Conservation (phyloP, 2,797 vertebrate genomes). For the Eurystomus glaucurus region DNA sequence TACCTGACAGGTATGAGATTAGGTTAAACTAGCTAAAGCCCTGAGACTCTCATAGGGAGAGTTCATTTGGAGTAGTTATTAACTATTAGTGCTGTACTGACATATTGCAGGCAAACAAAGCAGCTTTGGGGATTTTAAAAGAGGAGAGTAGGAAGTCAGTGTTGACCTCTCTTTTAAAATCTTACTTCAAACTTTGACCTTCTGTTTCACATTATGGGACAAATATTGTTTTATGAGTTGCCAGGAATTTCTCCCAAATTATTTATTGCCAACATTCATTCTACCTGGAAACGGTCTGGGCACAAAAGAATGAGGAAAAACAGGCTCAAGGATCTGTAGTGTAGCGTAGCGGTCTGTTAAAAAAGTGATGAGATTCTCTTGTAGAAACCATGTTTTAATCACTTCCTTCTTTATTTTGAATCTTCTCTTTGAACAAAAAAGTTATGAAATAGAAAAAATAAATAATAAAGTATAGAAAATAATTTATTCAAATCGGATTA, state of each 20-base stretch:
- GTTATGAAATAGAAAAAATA: not conserved
- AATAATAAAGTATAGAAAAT: not conserved
- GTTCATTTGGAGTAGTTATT: constrained; percentile 32
- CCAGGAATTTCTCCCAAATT: constrained; percentile 56
- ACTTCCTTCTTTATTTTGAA: constrained; percentile 9
- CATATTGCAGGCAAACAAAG: constrained; percentile 6
- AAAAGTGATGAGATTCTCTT: not conserved
- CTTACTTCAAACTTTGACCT: constrained; percentile 44
- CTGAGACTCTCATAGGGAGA: not conserved
- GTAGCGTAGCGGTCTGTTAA: not conserved
- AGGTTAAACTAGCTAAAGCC: constrained; percentile 51
- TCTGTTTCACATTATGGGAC: constrained; percentile 38
- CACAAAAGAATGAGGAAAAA: constrained; percentile 43
- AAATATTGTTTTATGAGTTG: constrained; percentile 66
- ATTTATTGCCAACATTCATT: constrained; percentile 46
- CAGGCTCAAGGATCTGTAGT: not conserved
- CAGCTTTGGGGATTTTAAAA: constrained; percentile 52
- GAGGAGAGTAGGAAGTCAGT: constrained; percentile 40
- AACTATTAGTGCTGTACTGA: constrained; percentile 2
- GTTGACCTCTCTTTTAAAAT: constrained; percentile 61
- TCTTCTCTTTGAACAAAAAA: not conserved
- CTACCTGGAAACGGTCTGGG: constrained; percentile 17
- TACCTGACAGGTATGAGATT: constrained; percentile 55
- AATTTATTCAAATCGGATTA: not conserved
- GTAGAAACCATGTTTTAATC: not conserved